Percentiles rank a stretch among this genome's conserved stretches.
Evolutionary conservation across 2,888 invertebrate genomes (phyloP).

Genomic region (Congeria kusceri): DNA sequence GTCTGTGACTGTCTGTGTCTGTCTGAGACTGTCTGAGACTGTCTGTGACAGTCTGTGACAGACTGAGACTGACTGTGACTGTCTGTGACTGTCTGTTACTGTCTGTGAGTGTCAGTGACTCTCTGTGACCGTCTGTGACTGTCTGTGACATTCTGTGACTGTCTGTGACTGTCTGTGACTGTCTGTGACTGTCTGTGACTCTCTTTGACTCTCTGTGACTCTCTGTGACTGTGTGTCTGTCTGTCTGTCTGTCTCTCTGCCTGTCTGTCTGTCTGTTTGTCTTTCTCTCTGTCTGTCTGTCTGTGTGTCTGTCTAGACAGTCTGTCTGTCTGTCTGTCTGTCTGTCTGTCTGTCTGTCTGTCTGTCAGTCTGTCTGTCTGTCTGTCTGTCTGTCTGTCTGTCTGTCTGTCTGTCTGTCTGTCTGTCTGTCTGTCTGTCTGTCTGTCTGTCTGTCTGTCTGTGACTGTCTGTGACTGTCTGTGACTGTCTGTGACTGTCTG

Average conservation of each 20-base stretch:
- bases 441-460: background rate
- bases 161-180: no score
- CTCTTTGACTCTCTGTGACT: conserved; percentile 7
- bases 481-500: no score
- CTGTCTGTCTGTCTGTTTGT: conserved; percentile 15
- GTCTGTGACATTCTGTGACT: no score
- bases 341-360: conserved; percentile 17
- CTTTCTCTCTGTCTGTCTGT: conserved; percentile 14
- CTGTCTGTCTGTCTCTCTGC: no score
- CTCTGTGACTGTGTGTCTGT: no score
- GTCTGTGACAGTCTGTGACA: no score
- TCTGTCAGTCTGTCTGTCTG: conserved; percentile 17
- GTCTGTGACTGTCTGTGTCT: conserved; percentile 7
- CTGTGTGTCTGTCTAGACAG: conserved; percentile 14
- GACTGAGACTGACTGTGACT: conserved; percentile 4
- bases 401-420: conserved; percentile 17
- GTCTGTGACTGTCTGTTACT: no score
- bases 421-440: conserved; percentile 17
- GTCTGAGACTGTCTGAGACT: conserved; percentile 3
- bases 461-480: background rate
- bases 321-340: conserved; percentile 17
- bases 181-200: conserved; percentile 13
- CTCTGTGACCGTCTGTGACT: conserved; percentile 1
- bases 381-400: conserved; percentile 17
- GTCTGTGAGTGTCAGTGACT: conserved; percentile 7